Conservation (phyloP, 2,113 vertebrate genomes). For the Poeciliopsis retropinna region DNA sequence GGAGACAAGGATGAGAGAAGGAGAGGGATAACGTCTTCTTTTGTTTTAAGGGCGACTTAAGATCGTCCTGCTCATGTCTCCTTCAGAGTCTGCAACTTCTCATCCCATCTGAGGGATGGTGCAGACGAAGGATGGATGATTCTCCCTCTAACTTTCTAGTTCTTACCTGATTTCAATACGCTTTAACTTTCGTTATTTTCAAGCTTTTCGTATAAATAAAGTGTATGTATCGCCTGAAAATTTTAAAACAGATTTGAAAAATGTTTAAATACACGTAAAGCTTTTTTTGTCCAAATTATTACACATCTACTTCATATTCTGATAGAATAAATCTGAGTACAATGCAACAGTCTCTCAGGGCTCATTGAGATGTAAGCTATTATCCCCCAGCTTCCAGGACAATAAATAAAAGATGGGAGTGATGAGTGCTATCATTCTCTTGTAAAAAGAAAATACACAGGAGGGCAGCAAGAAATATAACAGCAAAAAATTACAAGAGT, state of each 20-base stretch:
- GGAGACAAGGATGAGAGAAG: constrained; percentile 71
- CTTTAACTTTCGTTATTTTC: not conserved
- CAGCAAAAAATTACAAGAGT: constrained; percentile 31
- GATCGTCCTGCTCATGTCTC: constrained; percentile 69
- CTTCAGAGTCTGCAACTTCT: constrained; percentile 58
- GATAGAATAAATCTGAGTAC: constrained; percentile 42
- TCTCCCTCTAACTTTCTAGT: constrained; percentile 50
- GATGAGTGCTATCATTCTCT: constrained; percentile 44
- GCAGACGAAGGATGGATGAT: constrained; percentile 59
- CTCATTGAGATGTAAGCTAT: constrained; percentile 52
- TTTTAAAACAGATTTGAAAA: not conserved
- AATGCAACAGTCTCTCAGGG: constrained; percentile 50
- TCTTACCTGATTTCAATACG: not conserved
- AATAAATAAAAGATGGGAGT: constrained; percentile 61
- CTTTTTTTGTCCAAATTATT: constrained; percentile 24
- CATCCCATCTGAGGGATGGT: constrained; percentile 57
- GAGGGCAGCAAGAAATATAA: constrained; percentile 46
- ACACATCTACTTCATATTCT: constrained; percentile 35
- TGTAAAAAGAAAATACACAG: constrained; percentile 34
- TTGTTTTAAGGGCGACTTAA: constrained; percentile 83
- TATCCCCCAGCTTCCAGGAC: constrained; percentile 47
- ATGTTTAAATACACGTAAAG: constrained; percentile 15
- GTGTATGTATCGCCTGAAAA: not conserved
- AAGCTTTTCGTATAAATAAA: not conserved
- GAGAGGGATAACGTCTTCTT: constrained; percentile 80